Evolutionary conservation across 1,140 invertebrate species (phyloP), one percentile per base, ranked within the genome.

Genomic region (Agrilus planipennis): DNA sequence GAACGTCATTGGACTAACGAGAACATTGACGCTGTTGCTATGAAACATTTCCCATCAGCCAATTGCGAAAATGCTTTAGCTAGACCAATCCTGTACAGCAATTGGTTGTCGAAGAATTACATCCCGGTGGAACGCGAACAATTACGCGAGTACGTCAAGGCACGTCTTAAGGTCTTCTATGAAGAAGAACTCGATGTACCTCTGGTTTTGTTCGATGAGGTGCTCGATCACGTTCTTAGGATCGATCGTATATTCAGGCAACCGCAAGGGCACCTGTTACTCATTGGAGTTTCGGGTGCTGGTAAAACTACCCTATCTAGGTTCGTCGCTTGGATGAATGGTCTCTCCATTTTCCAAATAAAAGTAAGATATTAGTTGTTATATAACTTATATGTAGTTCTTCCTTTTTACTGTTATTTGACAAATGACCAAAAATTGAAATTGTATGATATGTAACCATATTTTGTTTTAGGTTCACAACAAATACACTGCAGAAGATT

Each of bases 261-360:
- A 67, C 94, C 96, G 9, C 96, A 98, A 62, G 92, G 92, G 36
- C 95, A 99, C 66, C 62, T 99, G 39, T 67, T 99, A 44, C 70
- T 99, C 0, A 99, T 99, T 58, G 93, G 93, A 52, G 90, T 95
- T 1, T 93, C 92, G 47, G 96, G 96, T 22, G 89, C 94, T 46
- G 96, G 95, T 39, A 99, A 99, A 70, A 99, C 96, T 1, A 99
- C 95, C 10, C 73, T 99, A 35, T 98, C 93, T 6, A 72, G 95
- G 46, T 99, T 99, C 66, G 96, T 99, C 18, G 95, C 96, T 32
- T 99, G 96, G 93, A 96, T 99, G 84, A 99, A 99, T 68, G 96
- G 95, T 18, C 71, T 99, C 2, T 90, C 85, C 43, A 93, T 99
- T 11, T 98, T 98, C 74, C 95, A 96, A 71, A 94, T 95, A 41